Evolutionary conservation across 2,797 vertebrate species (phyloP).

Genomic region (Lutjanus argentimaculatus): DNA sequence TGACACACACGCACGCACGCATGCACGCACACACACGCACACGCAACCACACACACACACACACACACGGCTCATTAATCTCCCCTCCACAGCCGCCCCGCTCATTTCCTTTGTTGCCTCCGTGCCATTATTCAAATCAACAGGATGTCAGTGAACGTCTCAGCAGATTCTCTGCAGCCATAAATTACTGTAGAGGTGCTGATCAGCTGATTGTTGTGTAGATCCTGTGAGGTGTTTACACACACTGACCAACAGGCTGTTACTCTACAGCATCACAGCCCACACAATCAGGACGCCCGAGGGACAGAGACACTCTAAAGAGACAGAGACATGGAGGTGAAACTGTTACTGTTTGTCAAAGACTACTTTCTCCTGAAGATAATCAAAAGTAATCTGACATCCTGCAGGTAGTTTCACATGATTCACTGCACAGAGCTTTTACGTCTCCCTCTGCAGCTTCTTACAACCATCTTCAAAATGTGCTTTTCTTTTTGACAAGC

Average conservation of each 20-base stretch:
- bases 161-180: conserved; percentile 9
- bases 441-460: no score
- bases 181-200: not conserved
- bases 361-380: no score
- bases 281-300: no score
- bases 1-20: not conserved
- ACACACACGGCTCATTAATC: conserved; percentile 32
- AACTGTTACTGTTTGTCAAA: no score
- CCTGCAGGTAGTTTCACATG: no score
- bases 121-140: conserved; percentile 41
- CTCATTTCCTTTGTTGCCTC: conserved; percentile 39
- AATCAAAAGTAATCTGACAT: no score
- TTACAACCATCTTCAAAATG: no score
- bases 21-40: not conserved
- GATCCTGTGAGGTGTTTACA: not conserved
- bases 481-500: no score
- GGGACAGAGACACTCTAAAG: no score
- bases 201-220: not conserved
- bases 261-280: no score
- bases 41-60: not conserved
- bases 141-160: conserved; percentile 22
- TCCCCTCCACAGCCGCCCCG: conserved; percentile 6
- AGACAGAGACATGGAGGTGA: no score
- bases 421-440: no score
- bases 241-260: not conserved